Evolutionary conservation across 2,797 vertebrate genomes (phyloP).

Genomic region (Gephyroberyx darwinii): DNA sequence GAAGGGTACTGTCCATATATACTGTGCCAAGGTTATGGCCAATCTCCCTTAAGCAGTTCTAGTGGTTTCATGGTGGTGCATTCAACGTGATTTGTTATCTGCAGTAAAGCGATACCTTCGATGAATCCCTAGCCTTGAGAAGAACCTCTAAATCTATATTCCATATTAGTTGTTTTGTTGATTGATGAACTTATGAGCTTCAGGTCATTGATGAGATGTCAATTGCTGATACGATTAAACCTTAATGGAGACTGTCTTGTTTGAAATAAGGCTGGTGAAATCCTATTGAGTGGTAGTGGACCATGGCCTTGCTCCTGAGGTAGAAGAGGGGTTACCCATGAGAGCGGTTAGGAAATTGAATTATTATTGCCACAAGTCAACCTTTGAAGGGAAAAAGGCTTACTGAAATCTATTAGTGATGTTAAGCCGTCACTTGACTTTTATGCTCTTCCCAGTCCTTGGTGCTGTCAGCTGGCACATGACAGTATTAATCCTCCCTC

Average conservation of each 20-base stretch:
- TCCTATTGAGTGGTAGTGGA: constrained; percentile 56
- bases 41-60: constrained; percentile 32
- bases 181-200: constrained; percentile 30
- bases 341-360: constrained; percentile 65
- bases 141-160: constrained; percentile 32
- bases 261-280: constrained; percentile 51
- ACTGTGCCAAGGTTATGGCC: constrained; percentile 41
- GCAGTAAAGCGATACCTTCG: constrained; percentile 29
- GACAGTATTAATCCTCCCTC: constrained; percentile 72
- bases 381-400: constrained; percentile 64
- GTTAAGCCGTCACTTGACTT: constrained; percentile 75
- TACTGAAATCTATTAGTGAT: constrained; percentile 75
- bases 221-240: constrained; percentile 72
- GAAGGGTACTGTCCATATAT: constrained; percentile 45
- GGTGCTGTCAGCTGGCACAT: constrained; percentile 65
- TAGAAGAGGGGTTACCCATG: constrained; percentile 44
- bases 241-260: constrained; percentile 62
- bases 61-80: constrained; percentile 28
- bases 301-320: constrained; percentile 42
- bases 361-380: constrained; percentile 69
- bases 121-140: constrained; percentile 18
- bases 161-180: constrained; percentile 41
- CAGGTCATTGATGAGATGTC: constrained; percentile 56
- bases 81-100: constrained; percentile 44
- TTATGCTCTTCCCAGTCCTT: constrained; percentile 61